Conservation (phyloP, 2,797 vertebrate species). For the Percopsis omiscomaycus region DNA sequence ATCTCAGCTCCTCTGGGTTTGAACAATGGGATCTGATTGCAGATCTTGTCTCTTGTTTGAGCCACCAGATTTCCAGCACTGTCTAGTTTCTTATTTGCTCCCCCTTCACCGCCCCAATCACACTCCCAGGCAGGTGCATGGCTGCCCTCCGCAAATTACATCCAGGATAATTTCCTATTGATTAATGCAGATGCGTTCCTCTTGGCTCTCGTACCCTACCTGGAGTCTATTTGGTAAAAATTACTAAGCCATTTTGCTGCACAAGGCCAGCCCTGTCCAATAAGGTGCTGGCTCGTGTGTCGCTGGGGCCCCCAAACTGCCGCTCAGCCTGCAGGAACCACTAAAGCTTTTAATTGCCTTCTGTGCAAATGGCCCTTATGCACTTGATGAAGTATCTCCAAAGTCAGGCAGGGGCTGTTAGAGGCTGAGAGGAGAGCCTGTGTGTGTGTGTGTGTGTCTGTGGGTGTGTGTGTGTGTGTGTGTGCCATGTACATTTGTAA, state of each 20-base stretch:
- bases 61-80: slow-evolving; percentile 49
- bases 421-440: slow-evolving; percentile 58
- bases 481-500: slow-evolving; percentile 9
- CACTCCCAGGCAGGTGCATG: slow-evolving; percentile 75
- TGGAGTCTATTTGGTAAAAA: slow-evolving; percentile 92
- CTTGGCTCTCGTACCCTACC: slow-evolving; percentile 84
- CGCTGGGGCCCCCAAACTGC: slow-evolving; percentile 94
- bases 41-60: slow-evolving; percentile 33
- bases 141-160: slow-evolving; percentile 76
- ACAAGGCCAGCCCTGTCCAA: slow-evolving; percentile 87
- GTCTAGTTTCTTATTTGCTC: slow-evolving; percentile 62
- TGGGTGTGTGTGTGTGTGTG: slow-evolving; percentile 6
- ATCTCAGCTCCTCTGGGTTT: slow-evolving; percentile 25
- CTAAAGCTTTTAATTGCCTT: slow-evolving; percentile 99
- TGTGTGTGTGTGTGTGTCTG: slow-evolving; percentile 26
- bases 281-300: slow-evolving; percentile 95
- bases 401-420: slow-evolving; percentile 67
- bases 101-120: slow-evolving; percentile 42
- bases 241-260: slow-evolving; percentile 92
- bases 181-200: slow-evolving; percentile 87
- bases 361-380: slow-evolving; percentile 94
- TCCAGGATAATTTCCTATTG: slow-evolving; percentile 84
- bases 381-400: slow-evolving; percentile 80
- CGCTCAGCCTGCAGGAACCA: slow-evolving; percentile 95
- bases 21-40: slow-evolving; percentile 50